Percentiles rank a stretch among this genome's conserved stretches.
phyloP scores from a whole-genome alignment of 1,140 invertebrate species.

The Spodoptera litura region DNA sequence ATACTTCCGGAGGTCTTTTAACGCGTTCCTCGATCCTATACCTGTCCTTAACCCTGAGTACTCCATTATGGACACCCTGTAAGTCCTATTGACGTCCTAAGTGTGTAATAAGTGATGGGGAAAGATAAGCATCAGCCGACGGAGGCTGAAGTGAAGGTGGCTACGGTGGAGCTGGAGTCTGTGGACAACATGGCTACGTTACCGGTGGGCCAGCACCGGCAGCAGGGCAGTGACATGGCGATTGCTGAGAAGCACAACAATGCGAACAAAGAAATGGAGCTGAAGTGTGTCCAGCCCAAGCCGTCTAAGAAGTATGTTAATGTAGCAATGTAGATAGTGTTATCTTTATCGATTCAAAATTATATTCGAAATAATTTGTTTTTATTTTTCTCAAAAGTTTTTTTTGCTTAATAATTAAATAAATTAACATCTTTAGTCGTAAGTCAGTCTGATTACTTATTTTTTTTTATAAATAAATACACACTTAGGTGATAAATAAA shows the following conservation, averaged over 20 bases:
- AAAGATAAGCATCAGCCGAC: constrained; percentile 83
- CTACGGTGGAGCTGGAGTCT: constrained; percentile 93
- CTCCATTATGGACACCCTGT: constrained; percentile 67
- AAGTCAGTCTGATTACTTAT: too few relatives aligned
- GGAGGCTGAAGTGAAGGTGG: constrained; percentile 92
- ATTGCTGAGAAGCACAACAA: constrained; percentile 92
- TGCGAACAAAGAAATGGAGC: constrained; percentile 94
- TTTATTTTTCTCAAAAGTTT: too few relatives aligned
- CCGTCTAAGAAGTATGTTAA: constrained; percentile 91
- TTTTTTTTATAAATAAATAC: too few relatives aligned
- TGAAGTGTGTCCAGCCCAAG: constrained; percentile 93
- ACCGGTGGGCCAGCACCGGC: constrained; percentile 89
- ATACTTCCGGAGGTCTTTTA: constrained; percentile 74
- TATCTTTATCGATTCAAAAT: neutral
- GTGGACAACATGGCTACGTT: constrained; percentile 94
- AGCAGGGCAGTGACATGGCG: constrained; percentile 89
- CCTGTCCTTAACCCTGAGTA: constrained; percentile 66
- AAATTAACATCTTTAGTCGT: too few relatives aligned
- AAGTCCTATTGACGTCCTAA: constrained; percentile 63
- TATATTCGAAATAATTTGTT: neutral
- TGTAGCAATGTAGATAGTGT: constrained; percentile 17
- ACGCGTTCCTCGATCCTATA: constrained; percentile 58
- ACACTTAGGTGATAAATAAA: too few relatives aligned
- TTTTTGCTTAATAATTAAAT: too few relatives aligned
- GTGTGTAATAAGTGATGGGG: constrained; percentile 74